Conservation (phyloP, 2,113 vertebrate species). For the Aptenodytes forsteri region DNA sequence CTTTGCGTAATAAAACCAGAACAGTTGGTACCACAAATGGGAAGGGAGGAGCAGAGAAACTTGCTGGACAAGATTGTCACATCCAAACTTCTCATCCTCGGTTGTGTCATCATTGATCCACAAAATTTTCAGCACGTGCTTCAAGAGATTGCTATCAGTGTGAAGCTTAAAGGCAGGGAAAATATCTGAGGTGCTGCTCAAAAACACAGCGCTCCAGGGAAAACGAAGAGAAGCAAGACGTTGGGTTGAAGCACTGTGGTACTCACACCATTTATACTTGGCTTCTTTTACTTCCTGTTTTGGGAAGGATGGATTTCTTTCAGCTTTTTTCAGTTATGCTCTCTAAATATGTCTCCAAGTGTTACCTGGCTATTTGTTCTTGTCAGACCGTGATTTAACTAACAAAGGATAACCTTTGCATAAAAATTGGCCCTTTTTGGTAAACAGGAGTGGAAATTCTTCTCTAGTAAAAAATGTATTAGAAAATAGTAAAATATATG, state of each 20-base stretch:
- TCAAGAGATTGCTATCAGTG: not conserved
- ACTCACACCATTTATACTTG: not conserved
- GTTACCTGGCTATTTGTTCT: not conserved
- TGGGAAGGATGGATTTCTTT: not conserved
- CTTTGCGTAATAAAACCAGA: not conserved
- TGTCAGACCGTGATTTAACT: not conserved
- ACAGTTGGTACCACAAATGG: not conserved
- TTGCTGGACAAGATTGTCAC: not conserved
- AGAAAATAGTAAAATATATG: not conserved
- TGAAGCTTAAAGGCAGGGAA: not conserved
- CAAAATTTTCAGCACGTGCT: not conserved
- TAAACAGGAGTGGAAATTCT: not conserved
- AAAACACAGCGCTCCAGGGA: not conserved
- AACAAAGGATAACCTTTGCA: not conserved
- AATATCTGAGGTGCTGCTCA: not conserved
- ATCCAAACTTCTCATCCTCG: not conserved
- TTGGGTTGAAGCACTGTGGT: not conserved
- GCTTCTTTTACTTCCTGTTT: not conserved
- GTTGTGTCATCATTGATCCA: not conserved
- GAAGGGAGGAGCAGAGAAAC: constrained; percentile 28
- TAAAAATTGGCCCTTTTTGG: not conserved
- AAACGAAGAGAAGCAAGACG: not conserved
- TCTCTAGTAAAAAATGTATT: not conserved
- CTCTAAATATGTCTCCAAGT: not conserved
- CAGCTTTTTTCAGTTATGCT: not conserved